Evolutionary conservation across 1,140 invertebrate genomes (phyloP).

Genomic region (Oscheius sp.): DNA sequence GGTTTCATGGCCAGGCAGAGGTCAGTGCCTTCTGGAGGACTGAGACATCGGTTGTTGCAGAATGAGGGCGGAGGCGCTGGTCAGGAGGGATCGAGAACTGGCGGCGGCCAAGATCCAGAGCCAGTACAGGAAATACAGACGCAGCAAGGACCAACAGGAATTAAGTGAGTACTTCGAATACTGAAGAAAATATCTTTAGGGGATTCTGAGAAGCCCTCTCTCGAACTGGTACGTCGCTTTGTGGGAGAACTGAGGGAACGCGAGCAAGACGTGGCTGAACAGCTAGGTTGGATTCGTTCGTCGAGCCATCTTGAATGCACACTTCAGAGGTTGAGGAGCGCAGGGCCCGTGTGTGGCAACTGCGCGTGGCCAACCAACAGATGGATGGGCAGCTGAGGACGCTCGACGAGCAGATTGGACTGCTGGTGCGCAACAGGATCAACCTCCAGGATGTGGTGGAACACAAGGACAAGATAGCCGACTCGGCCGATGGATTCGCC

Average conservation of each 20-base stretch:
- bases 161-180: constrained; percentile 23
- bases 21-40: constrained; percentile 70
- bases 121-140: constrained; percentile 23
- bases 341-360: constrained; percentile 73
- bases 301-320: neutral
- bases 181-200: constrained; percentile 9
- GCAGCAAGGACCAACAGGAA: constrained; percentile 12
- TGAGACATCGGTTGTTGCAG: constrained; percentile 70
- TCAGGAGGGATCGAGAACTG: constrained; percentile 7
- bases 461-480: constrained; percentile 52
- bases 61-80: constrained; percentile 53
- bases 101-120: constrained; percentile 29
- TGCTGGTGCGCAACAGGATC: constrained; percentile 78
- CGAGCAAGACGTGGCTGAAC: constrained; percentile 26
- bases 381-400: constrained; percentile 73
- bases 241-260: constrained; percentile 25
- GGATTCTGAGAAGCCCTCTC: constrained; percentile 9
- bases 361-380: constrained; percentile 74
- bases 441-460: constrained; percentile 64
- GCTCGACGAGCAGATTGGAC: constrained; percentile 79
- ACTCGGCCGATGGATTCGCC: constrained; percentile 70
- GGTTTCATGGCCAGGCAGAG: constrained; percentile 68
- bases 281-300: constrained; percentile 27
- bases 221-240: constrained; percentile 27
- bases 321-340: constrained; percentile 66